phyloP scores from a whole-genome alignment of 2,797 vertebrate genomes.

The Onychomys arenicola region DNA sequence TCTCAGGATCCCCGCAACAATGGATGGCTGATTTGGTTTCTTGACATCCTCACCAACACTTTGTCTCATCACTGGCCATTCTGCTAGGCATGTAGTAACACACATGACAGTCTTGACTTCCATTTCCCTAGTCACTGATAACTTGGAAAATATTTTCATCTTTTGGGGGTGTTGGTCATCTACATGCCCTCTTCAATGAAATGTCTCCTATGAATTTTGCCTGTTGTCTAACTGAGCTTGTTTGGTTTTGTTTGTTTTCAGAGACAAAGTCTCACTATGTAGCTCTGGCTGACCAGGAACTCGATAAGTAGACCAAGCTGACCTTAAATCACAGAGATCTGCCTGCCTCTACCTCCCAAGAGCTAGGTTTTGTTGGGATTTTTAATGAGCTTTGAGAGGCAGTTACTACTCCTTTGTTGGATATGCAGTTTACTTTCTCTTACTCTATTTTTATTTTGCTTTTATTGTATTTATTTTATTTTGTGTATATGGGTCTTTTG shows the following conservation, averaged over 20 bases:
- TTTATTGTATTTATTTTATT: not conserved
- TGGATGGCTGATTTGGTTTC: constrained; percentile 8
- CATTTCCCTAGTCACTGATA: constrained; percentile 12
- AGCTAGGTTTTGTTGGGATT: not conserved
- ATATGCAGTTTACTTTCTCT: constrained; percentile 37
- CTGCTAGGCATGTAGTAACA: not conserved
- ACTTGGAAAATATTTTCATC: constrained; percentile 40
- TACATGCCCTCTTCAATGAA: constrained; percentile 30
- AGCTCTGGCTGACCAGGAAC: not conserved
- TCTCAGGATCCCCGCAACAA: constrained; percentile 28
- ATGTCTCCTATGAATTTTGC: constrained; percentile 37
- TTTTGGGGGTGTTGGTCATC: constrained; percentile 35
- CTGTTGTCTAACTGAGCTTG: constrained; percentile 24
- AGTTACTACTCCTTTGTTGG: constrained; percentile 36
- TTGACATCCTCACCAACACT: constrained; percentile 31
- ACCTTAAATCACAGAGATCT: not conserved
- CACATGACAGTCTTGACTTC: not conserved
- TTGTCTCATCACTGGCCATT: constrained; percentile 9
- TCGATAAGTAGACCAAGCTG: not conserved
- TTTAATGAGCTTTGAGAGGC: constrained; percentile 49
- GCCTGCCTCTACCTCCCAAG: not conserved
- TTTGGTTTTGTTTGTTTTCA: not conserved
- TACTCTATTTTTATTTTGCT: not conserved
- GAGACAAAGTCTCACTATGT: not conserved
- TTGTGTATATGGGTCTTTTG: not conserved